Percentiles rank a stretch among this genome's conserved stretches.
phyloP scores from a whole-genome alignment of 2,888 invertebrate species.

The Stenchaetothrips biformis region DNA sequence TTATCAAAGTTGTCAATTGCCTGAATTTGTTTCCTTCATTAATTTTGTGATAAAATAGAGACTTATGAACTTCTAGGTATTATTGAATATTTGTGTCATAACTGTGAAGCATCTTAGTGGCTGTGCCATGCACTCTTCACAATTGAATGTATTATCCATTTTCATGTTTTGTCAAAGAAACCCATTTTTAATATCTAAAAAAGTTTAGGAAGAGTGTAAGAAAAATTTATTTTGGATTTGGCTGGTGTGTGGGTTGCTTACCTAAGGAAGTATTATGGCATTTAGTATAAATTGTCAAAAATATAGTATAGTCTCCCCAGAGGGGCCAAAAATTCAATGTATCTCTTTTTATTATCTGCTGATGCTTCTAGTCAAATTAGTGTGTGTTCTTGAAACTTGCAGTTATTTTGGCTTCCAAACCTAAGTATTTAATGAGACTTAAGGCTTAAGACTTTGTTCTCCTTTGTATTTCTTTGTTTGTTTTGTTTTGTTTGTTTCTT shows the following conservation, averaged over 20 bases:
- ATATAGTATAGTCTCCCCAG: conserved; percentile 1
- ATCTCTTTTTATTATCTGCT: background rate
- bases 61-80: conserved; percentile 14
- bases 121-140: background rate
- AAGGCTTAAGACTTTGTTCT: background rate
- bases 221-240: conserved; percentile 3
- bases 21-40: background rate
- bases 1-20: background rate
- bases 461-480: background rate
- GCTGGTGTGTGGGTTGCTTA: background rate
- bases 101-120: background rate
- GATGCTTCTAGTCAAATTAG: conserved; percentile 2
- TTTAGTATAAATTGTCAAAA: background rate
- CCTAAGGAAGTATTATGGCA: background rate
- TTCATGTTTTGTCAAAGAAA: too few species aligned
- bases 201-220: background rate
- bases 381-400: too few species aligned
- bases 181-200: too few species aligned
- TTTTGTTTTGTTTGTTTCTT: background rate
- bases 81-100: background rate
- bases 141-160: too few species aligned
- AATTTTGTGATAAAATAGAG: conserved; percentile 19
- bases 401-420: too few species aligned
- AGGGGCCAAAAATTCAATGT: conserved; percentile 6
- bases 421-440: background rate